Evolutionary conservation across 2,797 vertebrate genomes (phyloP).

Genomic region (Anas georgica): DNA sequence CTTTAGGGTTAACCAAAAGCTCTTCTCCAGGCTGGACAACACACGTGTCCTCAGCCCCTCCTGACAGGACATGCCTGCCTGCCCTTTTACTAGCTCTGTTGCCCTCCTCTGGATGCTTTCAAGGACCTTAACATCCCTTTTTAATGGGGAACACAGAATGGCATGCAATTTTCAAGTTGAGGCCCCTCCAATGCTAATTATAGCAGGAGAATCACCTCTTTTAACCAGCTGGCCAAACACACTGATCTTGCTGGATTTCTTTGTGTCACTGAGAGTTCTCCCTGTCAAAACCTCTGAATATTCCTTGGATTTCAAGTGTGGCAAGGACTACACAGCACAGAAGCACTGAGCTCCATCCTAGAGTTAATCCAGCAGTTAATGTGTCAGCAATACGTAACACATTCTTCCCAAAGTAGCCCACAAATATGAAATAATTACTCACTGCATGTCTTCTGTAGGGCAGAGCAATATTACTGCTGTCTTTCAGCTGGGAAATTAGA

Average conservation of each 20-base stretch:
- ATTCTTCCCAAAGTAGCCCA: slow-evolving; percentile 44
- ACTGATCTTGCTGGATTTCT: background rate
- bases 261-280: background rate
- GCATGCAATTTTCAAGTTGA: no score
- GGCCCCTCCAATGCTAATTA: no score
- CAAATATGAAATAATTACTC: slow-evolving; percentile 60
- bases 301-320: background rate
- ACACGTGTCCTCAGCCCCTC: no score
- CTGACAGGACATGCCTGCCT: no score
- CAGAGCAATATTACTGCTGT: slow-evolving; percentile 50
- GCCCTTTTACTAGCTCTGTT: no score
- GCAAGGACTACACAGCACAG: background rate
- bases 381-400: slow-evolving; percentile 14
- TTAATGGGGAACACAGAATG: no score
- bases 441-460: background rate
- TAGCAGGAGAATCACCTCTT: no score
- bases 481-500: slow-evolving; percentile 38
- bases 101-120: no score
- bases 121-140: no score
- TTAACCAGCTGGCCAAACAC: no score
- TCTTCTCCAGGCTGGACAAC: no score
- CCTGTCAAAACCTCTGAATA: background rate
- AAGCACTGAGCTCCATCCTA: slow-evolving; percentile 8
- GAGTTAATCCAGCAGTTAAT: slow-evolving; percentile 32
- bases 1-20: background rate